A percentile compares a stretch with the other conserved stretches of the same genome.
Conservation (phyloP, 2,797 vertebrate species). For the Pangasius djambal region DNA sequence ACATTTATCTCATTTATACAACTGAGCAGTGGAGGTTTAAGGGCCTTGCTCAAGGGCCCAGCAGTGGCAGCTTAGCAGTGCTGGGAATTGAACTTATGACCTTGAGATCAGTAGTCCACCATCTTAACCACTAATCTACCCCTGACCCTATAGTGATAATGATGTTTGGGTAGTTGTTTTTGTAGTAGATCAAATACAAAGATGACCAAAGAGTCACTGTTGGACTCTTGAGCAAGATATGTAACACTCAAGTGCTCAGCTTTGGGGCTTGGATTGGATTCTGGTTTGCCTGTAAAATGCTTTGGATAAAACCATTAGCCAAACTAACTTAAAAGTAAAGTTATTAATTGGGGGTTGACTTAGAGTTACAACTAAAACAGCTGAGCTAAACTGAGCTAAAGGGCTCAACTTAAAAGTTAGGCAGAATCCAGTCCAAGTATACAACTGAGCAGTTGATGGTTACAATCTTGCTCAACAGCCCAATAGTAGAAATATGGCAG, state of each 20-base stretch:
- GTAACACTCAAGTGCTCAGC: not conserved
- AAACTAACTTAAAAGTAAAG: not conserved
- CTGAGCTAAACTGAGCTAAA: not conserved
- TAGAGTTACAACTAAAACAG: not conserved
- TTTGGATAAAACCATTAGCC: not conserved
- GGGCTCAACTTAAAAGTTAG: not conserved
- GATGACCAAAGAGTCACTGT: not conserved
- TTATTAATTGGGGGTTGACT: not conserved
- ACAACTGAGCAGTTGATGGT: not conserved
- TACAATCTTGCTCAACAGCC: not conserved
- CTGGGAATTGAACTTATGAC: too few relatives aligned
- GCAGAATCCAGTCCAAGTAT: not conserved
- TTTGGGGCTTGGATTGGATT: not conserved
- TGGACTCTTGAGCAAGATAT: not conserved
- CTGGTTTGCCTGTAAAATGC: not conserved
- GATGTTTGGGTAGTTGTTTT: not conserved
- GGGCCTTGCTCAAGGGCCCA: too few relatives aligned
- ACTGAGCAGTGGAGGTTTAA: too few relatives aligned
- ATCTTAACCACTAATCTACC: too few relatives aligned
- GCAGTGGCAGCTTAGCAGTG: too few relatives aligned
- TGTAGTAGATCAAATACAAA: not conserved
- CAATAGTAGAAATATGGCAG: not conserved
- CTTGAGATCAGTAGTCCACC: too few relatives aligned
- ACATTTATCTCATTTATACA: too few relatives aligned
- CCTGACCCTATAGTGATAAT: too few relatives aligned